Conservation (phyloP, 1,140 invertebrate species). For the Scaptomyza graminum region DNA sequence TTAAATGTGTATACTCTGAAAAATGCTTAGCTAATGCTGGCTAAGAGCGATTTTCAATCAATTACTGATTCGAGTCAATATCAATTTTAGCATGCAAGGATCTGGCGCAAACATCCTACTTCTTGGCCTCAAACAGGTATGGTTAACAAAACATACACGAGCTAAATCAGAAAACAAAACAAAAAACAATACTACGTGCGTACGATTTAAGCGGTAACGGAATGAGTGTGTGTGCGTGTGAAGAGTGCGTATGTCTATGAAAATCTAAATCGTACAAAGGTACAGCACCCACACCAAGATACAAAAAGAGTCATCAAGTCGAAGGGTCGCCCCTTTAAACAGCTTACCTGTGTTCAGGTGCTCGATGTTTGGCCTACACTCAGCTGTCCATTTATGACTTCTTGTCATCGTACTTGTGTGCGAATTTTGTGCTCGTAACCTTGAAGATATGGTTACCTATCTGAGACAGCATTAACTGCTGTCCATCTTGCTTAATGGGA, state of each 20-base stretch:
- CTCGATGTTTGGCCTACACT: too few species aligned
- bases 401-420: background rate
- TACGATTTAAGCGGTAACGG: conserved; percentile 17
- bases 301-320: conserved; percentile 5
- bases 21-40: conserved; percentile 17
- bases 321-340: conserved; percentile 3
- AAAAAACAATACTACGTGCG: background rate
- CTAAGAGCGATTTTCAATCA: conserved; percentile 49
- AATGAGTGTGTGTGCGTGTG: conserved; percentile 25
- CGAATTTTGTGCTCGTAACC: background rate
- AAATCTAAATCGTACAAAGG: background rate
- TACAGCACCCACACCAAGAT: conserved; percentile 9
- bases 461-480: too few species aligned
- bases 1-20: conserved; percentile 26
- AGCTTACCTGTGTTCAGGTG: conserved; percentile 7
- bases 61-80: conserved; percentile 56
- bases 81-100: conserved; percentile 93
- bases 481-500: too few species aligned
- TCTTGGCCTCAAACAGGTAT: conserved; percentile 98
- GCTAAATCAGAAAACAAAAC: too few species aligned
- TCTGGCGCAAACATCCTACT: conserved; percentile 98
- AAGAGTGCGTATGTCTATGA: conserved; percentile 7
- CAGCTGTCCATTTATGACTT: conserved; percentile 2
- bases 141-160: conserved; percentile 5
- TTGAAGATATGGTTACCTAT: background rate